phyloP scores from a whole-genome alignment of 2,113 vertebrate species.

The Onychostoma macrolepis region DNA sequence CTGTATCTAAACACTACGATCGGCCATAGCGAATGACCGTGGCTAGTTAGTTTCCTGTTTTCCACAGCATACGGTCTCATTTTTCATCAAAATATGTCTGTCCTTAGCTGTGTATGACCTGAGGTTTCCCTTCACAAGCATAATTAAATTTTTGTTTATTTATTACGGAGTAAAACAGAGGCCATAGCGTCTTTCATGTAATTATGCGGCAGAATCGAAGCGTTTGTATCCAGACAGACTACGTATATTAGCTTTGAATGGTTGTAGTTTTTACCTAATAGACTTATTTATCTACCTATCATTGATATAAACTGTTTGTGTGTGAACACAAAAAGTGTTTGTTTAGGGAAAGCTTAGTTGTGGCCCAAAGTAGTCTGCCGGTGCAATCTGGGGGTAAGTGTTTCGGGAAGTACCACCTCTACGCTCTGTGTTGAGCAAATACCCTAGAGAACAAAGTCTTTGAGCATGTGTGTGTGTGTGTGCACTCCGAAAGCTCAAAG shows the following conservation, averaged over 20 bases:
- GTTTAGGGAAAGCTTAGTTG: conserved; percentile 12
- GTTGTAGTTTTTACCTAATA: conserved; percentile 8
- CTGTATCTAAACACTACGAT: conserved; percentile 21
- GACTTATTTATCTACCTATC: not conserved
- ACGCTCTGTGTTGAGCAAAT: conserved; percentile 2
- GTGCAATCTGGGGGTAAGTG: not conserved
- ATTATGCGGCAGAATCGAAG: not conserved
- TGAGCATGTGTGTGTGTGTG: conserved; percentile 18
- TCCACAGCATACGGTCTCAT: conserved; percentile 4
- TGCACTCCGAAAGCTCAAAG: not conserved
- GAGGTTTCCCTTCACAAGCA: not conserved
- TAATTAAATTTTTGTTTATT: conserved; percentile 16
- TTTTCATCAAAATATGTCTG: conserved; percentile 29
- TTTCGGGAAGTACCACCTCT: conserved; percentile 25
- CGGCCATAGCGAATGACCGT: conserved; percentile 5
- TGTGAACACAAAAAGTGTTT: conserved; percentile 7
- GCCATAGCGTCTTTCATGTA: not conserved
- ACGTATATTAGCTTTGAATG: not conserved
- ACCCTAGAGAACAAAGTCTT: conserved; percentile 11
- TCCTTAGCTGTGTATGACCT: not conserved
- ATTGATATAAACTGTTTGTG: not conserved
- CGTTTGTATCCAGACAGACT: not conserved
- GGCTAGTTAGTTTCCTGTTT: conserved; percentile 31
- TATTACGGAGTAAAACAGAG: not conserved
- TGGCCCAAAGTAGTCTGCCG: not conserved